Evolutionary conservation across 2,888 invertebrate species (phyloP), one percentile per base, ranked within the genome.

Genomic region (Subacronicta megacephala): DNA sequence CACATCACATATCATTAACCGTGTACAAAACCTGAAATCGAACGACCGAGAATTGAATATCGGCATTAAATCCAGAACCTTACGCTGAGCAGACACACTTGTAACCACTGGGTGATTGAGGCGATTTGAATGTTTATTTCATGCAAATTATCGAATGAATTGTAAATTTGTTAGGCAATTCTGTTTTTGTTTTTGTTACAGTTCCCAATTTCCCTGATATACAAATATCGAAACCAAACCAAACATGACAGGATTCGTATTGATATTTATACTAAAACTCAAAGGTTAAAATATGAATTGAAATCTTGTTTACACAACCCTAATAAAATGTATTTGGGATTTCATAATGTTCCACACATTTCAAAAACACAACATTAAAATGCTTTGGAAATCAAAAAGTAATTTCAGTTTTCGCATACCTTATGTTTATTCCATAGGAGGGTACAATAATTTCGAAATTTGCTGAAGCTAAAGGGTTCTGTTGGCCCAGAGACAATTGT

Each of bases 341-440:
- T 26, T 7, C 10, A 40, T n/a, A n/a, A n/a, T 68, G 18, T 23
- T 23, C 9, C 9, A 26, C 9, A 10, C n/a, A 31, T 31, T 31
- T 15, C 18, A 15, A 44, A 67, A 51, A 38, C 7, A 7, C 0
- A 31, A 29, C 1, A 31, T n/a, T n/a, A n/a, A 31, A 31, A 31
- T 31, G 3, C 3, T 10, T 31, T 31, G n/a, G 1, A 31, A 49
- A 64, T 52, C 47, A 45, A 42, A 52, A 70, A 66, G 18, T 35
- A 70, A 52, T 52, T 47, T 37, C 46, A 36, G 29, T 36, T 33
- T 55, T 37, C 44, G 17, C 4, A 12, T 23, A 12, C 7, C 33
- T 15, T 63, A 15, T 62, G 35, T 54, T 35, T 46, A 67, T 67
- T 61, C 61, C 7, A 63, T 13, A 43, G 42, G 35, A 31, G 18